These are phyloP conservation scores for Octodon degus DNA, from an alignment of 2,113 vertebrate genomes.

Conservation along the genomic window DNA sequence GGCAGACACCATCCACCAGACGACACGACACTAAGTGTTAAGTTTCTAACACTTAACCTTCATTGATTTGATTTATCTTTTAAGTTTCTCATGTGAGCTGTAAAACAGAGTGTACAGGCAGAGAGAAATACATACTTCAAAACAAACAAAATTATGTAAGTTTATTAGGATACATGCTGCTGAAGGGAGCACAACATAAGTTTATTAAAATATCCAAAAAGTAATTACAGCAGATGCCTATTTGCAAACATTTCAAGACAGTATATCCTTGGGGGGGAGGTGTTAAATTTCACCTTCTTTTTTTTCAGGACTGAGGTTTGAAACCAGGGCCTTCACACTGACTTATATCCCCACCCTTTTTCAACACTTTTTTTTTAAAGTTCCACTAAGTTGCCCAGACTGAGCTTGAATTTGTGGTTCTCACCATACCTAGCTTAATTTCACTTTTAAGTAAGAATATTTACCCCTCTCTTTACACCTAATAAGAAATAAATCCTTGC, in stretches of 20 bases:
- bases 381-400: neutral
- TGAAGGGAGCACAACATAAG: neutral
- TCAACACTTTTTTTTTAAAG: no score
- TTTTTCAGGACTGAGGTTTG: neutral
- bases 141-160: conserved; percentile 40
- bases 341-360: neutral
- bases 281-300: neutral
- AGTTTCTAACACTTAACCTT: neutral
- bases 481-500: neutral
- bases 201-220: neutral
- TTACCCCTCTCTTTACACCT: neutral
- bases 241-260: neutral
- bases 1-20: neutral
- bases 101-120: neutral
- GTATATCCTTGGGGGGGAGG: neutral
- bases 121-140: neutral
- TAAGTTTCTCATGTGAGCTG: neutral
- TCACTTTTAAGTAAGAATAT: neutral
- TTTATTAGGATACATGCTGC: neutral
- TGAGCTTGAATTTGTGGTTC: neutral
- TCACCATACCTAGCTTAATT: neutral
- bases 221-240: neutral
- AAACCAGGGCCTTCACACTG: neutral
- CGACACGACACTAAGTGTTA: no score
- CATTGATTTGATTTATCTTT: neutral